These are phyloP conservation scores for Machimus atricapillus DNA, from an alignment of 2,888 invertebrate species.

Conservation along the genomic window DNA sequence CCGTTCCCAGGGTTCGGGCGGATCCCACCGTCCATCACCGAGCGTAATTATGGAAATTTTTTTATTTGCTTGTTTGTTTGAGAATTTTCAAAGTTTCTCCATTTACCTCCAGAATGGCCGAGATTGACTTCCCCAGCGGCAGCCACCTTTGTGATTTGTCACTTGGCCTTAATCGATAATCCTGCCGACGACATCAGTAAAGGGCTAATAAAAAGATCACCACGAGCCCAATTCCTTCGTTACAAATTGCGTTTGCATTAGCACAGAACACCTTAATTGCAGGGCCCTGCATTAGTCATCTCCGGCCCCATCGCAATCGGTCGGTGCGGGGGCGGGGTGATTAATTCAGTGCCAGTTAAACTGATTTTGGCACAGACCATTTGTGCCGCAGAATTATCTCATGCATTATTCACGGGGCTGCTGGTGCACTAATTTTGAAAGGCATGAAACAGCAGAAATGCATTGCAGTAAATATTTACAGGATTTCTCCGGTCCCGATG, in stretches of 20 bases:
- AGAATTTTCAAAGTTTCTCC: background rate
- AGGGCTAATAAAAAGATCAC: background rate
- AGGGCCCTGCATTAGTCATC: background rate
- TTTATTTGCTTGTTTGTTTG: conserved; percentile 8
- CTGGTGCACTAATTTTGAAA: conserved; percentile 3
- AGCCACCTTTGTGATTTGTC: background rate
- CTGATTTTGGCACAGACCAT: conserved; percentile 30
- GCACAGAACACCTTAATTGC: conserved; percentile 7
- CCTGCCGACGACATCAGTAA: background rate
- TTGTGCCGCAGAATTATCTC: conserved; percentile 21
- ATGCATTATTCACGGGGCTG: conserved; percentile 26
- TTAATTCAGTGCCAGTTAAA: conserved; percentile 21
- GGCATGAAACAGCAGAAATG: conserved; percentile 15
- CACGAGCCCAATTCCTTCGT: background rate
- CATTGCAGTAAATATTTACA: conserved; percentile 10
- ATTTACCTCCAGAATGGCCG: background rate
- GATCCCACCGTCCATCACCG: background rate
- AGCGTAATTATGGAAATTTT: background rate
- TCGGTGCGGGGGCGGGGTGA: background rate
- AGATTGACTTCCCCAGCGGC: background rate
- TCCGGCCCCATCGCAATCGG: background rate
- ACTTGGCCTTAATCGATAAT: background rate
- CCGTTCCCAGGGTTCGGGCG: background rate
- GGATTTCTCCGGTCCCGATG: background rate
- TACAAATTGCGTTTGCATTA: background rate